These are phyloP conservation scores for Meriones unguiculatus DNA, from an alignment of 2,113 vertebrate genomes.

Conservation along the genomic window DNA sequence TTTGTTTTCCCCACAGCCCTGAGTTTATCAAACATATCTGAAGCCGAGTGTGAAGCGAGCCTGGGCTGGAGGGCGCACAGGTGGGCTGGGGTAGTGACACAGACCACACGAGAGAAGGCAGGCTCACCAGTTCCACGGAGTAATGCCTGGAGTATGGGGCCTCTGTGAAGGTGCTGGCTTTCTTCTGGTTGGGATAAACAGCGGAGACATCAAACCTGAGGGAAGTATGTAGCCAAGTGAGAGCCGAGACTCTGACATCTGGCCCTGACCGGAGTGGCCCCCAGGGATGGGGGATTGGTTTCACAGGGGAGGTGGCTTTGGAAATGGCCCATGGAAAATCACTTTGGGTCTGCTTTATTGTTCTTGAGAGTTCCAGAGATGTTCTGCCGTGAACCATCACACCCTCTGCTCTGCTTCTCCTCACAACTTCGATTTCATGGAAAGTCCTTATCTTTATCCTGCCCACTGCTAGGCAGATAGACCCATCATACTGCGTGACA, in stretches of 20 bases:
- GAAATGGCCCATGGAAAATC: not conserved
- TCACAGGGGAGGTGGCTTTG: not conserved
- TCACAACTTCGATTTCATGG: not conserved
- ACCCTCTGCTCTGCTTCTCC: not conserved
- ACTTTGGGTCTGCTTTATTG: not conserved
- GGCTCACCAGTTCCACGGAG: not conserved
- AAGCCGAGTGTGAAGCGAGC: not conserved
- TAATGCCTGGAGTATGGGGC: slow-evolving; percentile 68
- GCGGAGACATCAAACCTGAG: slow-evolving; percentile 84
- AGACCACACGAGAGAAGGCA: accelerated
- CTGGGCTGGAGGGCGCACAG: not conserved
- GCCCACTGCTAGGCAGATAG: not conserved
- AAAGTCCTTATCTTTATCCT: not conserved
- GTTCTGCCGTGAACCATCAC: accelerated
- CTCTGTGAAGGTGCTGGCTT: slow-evolving; percentile 77
- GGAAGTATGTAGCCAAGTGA: not conserved
- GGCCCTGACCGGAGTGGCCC: not conserved
- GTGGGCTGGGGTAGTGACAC: not conserved
- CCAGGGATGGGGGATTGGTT: not conserved
- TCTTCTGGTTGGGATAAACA: slow-evolving; percentile 82
- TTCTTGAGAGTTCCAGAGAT: not conserved
- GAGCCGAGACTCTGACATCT: not conserved
- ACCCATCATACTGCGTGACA: not conserved
- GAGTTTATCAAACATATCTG: not conserved
- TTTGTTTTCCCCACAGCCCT: not conserved